These are phyloP conservation scores for Gnathonemus longibarbis DNA, from an alignment of 2,113 vertebrate genomes.

Conservation along the genomic window DNA sequence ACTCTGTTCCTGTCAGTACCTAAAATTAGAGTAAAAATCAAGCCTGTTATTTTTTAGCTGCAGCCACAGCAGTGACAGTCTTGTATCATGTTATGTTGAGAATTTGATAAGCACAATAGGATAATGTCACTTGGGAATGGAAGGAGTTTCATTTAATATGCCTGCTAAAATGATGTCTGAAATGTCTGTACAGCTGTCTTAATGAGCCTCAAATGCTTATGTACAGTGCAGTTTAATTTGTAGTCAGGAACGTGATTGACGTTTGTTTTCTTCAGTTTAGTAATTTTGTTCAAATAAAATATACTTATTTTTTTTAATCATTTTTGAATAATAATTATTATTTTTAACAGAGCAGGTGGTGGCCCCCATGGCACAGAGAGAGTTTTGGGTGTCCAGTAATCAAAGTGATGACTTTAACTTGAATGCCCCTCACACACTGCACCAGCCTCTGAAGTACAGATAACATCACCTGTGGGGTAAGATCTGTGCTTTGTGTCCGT, in stretches of 20 bases:
- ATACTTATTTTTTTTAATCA: background rate
- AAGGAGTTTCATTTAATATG: background rate
- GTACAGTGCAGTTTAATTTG: background rate
- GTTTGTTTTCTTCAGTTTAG: background rate
- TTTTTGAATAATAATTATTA: background rate
- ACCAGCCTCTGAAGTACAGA: conserved; percentile 56
- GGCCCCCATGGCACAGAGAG: conserved; percentile 65
- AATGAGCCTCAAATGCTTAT: background rate
- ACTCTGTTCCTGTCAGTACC: background rate
- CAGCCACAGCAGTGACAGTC: background rate
- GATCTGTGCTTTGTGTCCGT: conserved; percentile 14
- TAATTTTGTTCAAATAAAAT: background rate
- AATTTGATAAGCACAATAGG: background rate
- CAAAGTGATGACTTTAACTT: conserved; percentile 36
- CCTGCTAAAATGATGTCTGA: background rate
- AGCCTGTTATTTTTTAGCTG: background rate
- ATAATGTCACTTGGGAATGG: background rate
- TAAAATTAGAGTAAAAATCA: background rate
- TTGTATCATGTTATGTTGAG: background rate
- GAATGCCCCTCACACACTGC: conserved; percentile 39
- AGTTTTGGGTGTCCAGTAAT: conserved; percentile 37
- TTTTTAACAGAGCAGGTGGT: conserved; percentile 39
- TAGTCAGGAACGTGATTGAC: background rate
- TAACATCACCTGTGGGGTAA: conserved; percentile 61
- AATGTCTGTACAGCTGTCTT: background rate